Evolutionary conservation across 2,888 invertebrate genomes (phyloP).

Genomic region (Drosophila buzzatii): DNA sequence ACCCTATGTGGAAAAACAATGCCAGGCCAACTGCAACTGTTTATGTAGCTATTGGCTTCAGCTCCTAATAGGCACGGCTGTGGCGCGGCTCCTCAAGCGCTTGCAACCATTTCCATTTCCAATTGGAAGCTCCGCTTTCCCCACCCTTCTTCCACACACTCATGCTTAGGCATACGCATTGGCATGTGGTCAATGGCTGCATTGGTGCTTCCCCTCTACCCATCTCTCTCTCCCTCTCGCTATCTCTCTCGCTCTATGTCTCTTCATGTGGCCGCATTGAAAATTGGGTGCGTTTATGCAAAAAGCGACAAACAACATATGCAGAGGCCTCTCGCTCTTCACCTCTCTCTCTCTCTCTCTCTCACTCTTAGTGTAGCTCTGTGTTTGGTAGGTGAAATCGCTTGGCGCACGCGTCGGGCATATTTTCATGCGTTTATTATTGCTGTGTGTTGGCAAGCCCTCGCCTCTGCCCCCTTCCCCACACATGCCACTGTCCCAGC

Average conservation of each 20-base stretch:
- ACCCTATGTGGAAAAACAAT: neutral
- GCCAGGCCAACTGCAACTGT: conserved; percentile 56
- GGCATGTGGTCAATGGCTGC: conserved; percentile 66
- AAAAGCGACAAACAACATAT: conserved; percentile 69
- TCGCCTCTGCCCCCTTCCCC: neutral
- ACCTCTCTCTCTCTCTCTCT: neutral
- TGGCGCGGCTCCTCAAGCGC: conserved; percentile 68
- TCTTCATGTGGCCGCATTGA: conserved; percentile 38
- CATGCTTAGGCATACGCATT: conserved; percentile 57
- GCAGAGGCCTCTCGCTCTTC: conserved; percentile 20
- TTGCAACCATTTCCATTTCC: conserved; percentile 58
- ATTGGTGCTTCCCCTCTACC: conserved; percentile 6
- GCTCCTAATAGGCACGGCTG: conserved; percentile 49
- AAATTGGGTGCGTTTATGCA: conserved; percentile 79
- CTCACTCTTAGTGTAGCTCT: neutral
- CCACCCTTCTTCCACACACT: neutral
- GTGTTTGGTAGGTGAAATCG: conserved; percentile 68
- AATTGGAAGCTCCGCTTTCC: conserved; percentile 14
- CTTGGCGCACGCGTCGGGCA: conserved; percentile 79
- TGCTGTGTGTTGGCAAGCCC: conserved; percentile 25
- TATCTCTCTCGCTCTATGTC: conserved; percentile 22
- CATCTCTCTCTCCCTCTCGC: conserved; percentile 16
- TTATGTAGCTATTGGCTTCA: conserved; percentile 17
- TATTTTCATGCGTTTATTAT: conserved; percentile 81
- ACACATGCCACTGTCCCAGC: neutral